Evolutionary conservation across 2,888 invertebrate genomes (phyloP), one percentile per base, ranked within the genome.

Genomic region (Germaria angustata): DNA sequence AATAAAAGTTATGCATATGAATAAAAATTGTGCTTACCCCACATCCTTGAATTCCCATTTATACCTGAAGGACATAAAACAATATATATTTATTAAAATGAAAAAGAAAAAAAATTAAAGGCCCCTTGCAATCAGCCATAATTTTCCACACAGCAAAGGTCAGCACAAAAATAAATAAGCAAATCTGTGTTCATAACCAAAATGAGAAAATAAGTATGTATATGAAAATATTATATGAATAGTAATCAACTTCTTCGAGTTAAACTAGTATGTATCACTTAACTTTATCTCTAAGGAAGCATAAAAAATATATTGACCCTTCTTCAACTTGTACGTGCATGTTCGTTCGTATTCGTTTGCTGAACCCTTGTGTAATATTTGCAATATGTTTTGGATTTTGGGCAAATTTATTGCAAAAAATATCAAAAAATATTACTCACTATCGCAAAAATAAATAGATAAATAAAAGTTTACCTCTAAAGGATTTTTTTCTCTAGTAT

Each of bases 1-100:
- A 77, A 87, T 73, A 81, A 84, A 82, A 84, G 55, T 84, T 83
- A 84, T 83, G 73, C 75, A 82, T 80, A 59, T 36, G 61, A 15
- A 53, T 8, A 9, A 46, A 55, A 34, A 1, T 44, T 13, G 7
- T 0, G 22, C 32, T 5, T 44, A 39, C 2, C 41, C 22, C 13
- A 15, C 20, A 61, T 28, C 28, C 17, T 15, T 39, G 36, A 44
- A 51, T 34, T 68, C 41, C 41, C 55, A 20, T 57, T 61, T 53
- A 34, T 72, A 66, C 75, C 79, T 66, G 15, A 28, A 57, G 59
- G 41, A 44, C 22, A 75, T 78, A 78, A 73, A 78, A 68, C 20
- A 65, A 51, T 69, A 51, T 69, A n/a, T n/a, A 28, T 28, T 66
- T 66, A 68, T 66, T 22, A 61, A 66, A 44, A 39, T 59, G 28